Conservation (phyloP, 2,888 invertebrate species). For the Campoplex nolae region DNA sequence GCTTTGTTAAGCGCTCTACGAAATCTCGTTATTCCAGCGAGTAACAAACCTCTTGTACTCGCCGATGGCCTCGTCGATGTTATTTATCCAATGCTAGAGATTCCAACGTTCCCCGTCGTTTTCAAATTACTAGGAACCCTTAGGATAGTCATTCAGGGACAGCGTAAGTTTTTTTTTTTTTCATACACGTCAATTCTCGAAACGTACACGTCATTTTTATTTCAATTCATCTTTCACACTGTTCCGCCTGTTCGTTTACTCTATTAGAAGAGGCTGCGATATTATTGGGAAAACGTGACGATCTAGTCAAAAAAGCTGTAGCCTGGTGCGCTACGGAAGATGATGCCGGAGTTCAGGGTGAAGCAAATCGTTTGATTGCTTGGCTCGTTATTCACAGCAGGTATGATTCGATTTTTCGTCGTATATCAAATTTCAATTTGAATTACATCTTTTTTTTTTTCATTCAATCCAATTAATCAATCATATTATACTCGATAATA, state of each 20-base stretch:
- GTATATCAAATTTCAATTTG: too few relatives aligned
- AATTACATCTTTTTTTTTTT: too few relatives aligned
- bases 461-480: too few relatives aligned
- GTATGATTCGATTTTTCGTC: constrained; percentile 70
- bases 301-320: constrained; percentile 89
- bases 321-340: constrained; percentile 92
- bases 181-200: not conserved
- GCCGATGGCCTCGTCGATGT: constrained; percentile 90
- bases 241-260: constrained; percentile 26
- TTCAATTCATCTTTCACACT: not conserved
- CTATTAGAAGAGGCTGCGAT: constrained; percentile 89
- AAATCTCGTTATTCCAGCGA: constrained; percentile 90
- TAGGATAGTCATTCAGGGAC: constrained; percentile 94
- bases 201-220: not conserved
- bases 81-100: constrained; percentile 89
- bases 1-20: constrained; percentile 92
- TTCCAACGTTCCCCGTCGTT: constrained; percentile 91
- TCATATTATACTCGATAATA: too few relatives aligned
- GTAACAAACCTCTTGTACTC: constrained; percentile 91
- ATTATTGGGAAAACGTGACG: constrained; percentile 87
- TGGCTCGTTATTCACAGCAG: constrained; percentile 91
- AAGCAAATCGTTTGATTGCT: constrained; percentile 91
- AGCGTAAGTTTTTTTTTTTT: constrained; percentile 86
- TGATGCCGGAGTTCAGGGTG: constrained; percentile 93
- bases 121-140: constrained; percentile 94